phyloP scores from a whole-genome alignment of 2,113 vertebrate genomes.

The Labrus mixtus region DNA sequence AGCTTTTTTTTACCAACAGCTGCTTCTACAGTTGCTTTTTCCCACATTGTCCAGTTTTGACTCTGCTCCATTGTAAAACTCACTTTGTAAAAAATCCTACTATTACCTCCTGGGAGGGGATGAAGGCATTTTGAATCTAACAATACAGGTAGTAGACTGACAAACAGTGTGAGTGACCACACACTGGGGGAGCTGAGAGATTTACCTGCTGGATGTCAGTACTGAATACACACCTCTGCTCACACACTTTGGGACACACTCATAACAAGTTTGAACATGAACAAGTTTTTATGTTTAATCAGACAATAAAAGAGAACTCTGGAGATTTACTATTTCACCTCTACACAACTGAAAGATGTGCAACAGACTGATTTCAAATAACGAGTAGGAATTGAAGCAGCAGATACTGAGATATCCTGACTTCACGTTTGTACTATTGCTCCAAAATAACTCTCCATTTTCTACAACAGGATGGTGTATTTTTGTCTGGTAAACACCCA shows the following conservation, averaged over 20 bases:
- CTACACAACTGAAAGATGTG: constrained; percentile 1
- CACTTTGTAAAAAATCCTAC: constrained; percentile 15
- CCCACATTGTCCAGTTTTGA: neutral
- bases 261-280: constrained; percentile 32
- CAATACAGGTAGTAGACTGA: constrained; percentile 43
- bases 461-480: neutral
- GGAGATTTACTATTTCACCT: constrained; percentile 1
- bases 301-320: constrained; percentile 1
- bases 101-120: constrained; percentile 20
- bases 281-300: constrained; percentile 6
- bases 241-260: constrained; percentile 33
- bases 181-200: constrained; percentile 26
- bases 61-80: constrained; percentile 5
- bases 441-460: constrained; percentile 1
- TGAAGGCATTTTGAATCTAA: constrained; percentile 32
- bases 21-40: neutral
- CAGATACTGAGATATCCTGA: neutral
- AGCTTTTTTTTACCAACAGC: constrained; percentile 1
- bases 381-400: neutral
- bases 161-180: constrained; percentile 31
- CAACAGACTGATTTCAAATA: constrained; percentile 5
- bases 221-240: constrained; percentile 13
- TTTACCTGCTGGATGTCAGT: constrained; percentile 35
- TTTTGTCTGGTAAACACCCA: neutral
- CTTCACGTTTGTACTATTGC: neutral